Evolutionary conservation across 2,888 invertebrate species (phyloP).

Genomic region (Emmelina monodactyla): DNA sequence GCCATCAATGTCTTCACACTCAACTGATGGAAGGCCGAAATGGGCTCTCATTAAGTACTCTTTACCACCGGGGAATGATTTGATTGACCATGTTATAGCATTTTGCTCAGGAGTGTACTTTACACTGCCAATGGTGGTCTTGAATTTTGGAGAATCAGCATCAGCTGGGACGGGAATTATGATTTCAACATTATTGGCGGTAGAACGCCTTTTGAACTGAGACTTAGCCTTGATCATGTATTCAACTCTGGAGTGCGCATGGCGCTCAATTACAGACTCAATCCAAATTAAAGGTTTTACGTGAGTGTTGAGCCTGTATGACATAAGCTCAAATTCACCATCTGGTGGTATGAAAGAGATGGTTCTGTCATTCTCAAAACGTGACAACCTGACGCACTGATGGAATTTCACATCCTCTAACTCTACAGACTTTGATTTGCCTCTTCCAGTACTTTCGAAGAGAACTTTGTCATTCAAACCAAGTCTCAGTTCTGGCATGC

Average conservation of each 20-base stretch:
- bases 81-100: constrained; percentile 97
- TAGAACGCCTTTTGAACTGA: constrained; percentile 96
- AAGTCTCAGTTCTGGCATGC: constrained; percentile 96
- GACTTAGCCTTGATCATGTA: constrained; percentile 99
- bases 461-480: constrained; percentile 98
- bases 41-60: constrained; percentile 98
- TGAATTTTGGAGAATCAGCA: constrained; percentile 98
- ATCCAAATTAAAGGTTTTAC: constrained; percentile 99
- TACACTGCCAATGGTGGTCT: constrained; percentile 95
- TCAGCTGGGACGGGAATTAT: constrained; percentile 95
- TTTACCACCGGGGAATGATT: constrained; percentile 97
- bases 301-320: constrained; percentile 95
- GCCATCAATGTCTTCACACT: constrained; percentile 92
- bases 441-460: constrained; percentile 96
- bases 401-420: constrained; percentile 99
- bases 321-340: constrained; percentile 99
- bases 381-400: constrained; percentile 94
- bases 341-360: constrained; percentile 99
- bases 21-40: constrained; percentile 95
- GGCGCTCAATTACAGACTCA: constrained; percentile 96
- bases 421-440: constrained; percentile 97
- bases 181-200: constrained; percentile 98
- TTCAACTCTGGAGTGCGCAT: constrained; percentile 96
- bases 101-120: constrained; percentile 97
- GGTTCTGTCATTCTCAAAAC: constrained; percentile 98